phyloP scores from a whole-genome alignment of 2,113 vertebrate species.

The Illadopsis cleaveri region DNA sequence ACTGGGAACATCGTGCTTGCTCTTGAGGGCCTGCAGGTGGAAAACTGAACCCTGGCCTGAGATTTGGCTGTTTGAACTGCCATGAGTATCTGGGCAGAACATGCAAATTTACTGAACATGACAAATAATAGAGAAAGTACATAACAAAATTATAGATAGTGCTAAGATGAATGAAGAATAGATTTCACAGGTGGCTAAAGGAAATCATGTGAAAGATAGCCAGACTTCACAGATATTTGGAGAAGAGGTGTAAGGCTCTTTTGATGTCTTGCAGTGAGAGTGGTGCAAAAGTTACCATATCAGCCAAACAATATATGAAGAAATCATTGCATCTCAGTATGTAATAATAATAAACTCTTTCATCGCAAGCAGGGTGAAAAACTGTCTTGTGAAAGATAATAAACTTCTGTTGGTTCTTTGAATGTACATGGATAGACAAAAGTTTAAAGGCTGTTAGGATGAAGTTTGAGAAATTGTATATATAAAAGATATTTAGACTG shows the following conservation, averaged over 20 bases:
- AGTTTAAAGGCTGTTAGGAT: neutral
- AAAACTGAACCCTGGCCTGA: neutral
- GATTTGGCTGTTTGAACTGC: neutral
- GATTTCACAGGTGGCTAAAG: neutral
- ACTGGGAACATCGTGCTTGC: neutral
- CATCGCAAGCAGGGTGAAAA: neutral
- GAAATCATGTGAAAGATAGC: neutral
- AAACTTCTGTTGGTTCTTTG: neutral
- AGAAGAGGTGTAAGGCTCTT: neutral
- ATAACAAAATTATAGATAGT: neutral
- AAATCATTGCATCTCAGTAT: neutral
- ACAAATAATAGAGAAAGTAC: neutral
- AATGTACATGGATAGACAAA: neutral
- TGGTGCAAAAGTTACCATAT: neutral
- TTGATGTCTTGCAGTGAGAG: neutral
- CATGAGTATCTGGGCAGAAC: neutral
- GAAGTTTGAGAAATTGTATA: neutral
- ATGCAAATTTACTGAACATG: neutral
- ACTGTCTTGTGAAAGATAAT: neutral
- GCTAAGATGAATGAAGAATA: neutral
- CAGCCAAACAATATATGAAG: neutral
- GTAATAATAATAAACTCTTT: accelerated
- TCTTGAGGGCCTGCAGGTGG: neutral
- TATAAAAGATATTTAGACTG: neutral
- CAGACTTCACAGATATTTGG: neutral